Base-by-base conservation (phyloP, 2,113 vertebrate genomes). In the Tretioscincus oriximinensis region DNA sequence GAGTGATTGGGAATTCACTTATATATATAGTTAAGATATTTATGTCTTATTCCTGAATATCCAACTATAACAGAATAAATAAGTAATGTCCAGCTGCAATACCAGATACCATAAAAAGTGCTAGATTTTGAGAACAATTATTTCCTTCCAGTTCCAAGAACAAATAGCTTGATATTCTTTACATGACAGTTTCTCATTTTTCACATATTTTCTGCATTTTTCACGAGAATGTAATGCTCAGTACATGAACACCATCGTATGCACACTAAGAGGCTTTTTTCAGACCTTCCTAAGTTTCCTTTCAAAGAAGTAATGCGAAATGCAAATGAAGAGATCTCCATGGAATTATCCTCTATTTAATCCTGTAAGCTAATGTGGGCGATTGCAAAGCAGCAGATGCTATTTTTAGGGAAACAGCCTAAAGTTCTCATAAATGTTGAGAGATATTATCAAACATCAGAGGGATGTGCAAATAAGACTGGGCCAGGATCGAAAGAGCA, bases 331-430 rank as follows among this genome's bases (percentile, higher is more conserved):
- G 78, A 85, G 28, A 47, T 87, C 87, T 89, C 84, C 26, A 2
- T 84, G 86, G 85, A 88, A 63, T 83, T 85, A 61, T 74, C 83
- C 80, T 74, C 58, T 68, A 71, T 83, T 84, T 91, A 89, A 89
- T 86, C 70, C 71, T 58, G 21, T 67, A 75, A 80, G 16, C 45
- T 81, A 88, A 80, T 79, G 76, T 24, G 70, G 79, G 86, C 66
- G 64, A 77, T 65, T 84, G 21, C 72, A 82, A 26, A 69, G 73
- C 24, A 8, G 2, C 69, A 75, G 70, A 77, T 81, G 60, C 28
- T 90, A 71, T 89, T 90, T 89, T 91, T 87, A 87, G 87, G 22
- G 8, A 45, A 5, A 67, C 18, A 47, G 79, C 22, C 61, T 78
- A 11, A 80, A 85, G 74, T 7, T 73, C 60, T 71, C 79, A 28